Evolutionary conservation across 2,888 invertebrate species (phyloP).

Genomic region (Proisotoma minuta): DNA sequence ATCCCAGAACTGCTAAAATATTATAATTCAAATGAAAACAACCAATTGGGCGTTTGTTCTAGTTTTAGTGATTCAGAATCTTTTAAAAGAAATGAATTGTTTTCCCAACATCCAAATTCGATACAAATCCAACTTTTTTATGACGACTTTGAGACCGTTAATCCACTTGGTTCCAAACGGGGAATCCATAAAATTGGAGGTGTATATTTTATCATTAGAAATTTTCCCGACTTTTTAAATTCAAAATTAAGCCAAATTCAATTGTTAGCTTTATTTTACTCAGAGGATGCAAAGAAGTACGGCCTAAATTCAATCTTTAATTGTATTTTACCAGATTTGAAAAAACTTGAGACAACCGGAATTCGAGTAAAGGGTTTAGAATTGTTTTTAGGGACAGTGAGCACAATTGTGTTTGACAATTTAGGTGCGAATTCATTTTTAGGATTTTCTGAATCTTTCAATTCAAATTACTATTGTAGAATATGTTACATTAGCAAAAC

Average conservation of each 20-base stretch:
- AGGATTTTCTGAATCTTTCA: slow-evolving; percentile 45
- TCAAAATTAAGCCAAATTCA: slow-evolving; percentile 14
- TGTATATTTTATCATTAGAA: slow-evolving; percentile 9
- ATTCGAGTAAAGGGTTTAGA: not conserved
- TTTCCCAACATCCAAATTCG: slow-evolving; percentile 3
- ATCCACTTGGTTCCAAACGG: slow-evolving; percentile 8
- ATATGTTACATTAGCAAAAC: slow-evolving; percentile 32
- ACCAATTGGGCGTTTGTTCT: not conserved
- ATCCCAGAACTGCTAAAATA: not conserved
- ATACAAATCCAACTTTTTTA: slow-evolving; percentile 15
- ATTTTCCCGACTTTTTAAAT: slow-evolving; percentile 13
- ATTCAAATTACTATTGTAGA: slow-evolving; percentile 42
- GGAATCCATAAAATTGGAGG: slow-evolving; percentile 14
- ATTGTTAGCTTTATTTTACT: slow-evolving; percentile 6
- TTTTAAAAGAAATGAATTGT: not conserved
- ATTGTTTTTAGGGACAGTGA: not conserved
- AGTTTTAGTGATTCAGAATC: not conserved
- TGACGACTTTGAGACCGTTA: slow-evolving; percentile 19
- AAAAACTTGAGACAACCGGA: not conserved
- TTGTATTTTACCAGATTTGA: not conserved
- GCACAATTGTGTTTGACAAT: not conserved
- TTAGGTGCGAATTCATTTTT: slow-evolving; percentile 31
- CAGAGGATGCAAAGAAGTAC: too few relatives aligned
- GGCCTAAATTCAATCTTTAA: not conserved
- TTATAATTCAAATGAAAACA: not conserved